Percentiles rank a stretch among this genome's conserved stretches.
Conservation (phyloP, 1,140 invertebrate species). For the Brachionus calyciflorus region DNA sequence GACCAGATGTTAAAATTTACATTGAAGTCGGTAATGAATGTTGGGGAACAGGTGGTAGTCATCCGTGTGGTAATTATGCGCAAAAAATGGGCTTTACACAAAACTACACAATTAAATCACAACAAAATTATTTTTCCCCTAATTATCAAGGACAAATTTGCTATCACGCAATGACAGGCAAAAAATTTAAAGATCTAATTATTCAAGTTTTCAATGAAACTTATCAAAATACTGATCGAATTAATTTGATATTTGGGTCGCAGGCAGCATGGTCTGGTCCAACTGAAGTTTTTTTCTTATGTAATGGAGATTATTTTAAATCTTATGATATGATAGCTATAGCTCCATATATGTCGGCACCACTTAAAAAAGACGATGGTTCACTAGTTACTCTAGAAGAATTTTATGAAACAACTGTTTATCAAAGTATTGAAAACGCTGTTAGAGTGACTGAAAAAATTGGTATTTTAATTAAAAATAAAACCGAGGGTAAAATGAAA, state of each 20-base stretch:
- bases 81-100: slow-evolving; percentile 20
- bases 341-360: slow-evolving; percentile 2
- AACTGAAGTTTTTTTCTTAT: not conserved
- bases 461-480: not conserved
- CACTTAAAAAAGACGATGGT: not conserved
- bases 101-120: slow-evolving; percentile 4
- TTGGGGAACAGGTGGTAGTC: slow-evolving; percentile 1
- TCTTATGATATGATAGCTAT: slow-evolving; percentile 1
- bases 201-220: slow-evolving; percentile 5
- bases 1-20: slow-evolving; percentile 51
- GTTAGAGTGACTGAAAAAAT: not conserved
- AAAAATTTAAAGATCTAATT: slow-evolving; percentile 5
- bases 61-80: slow-evolving; percentile 2
- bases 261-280: slow-evolving; percentile 23
- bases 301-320: slow-evolving; percentile 8
- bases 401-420: not conserved
- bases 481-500: not conserved
- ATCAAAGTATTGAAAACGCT: not conserved
- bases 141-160: not conserved
- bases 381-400: not conserved
- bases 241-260: slow-evolving; percentile 2
- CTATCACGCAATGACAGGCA: slow-evolving; percentile 12
- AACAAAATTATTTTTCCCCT: slow-evolving; percentile 9
- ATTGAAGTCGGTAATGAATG: slow-evolving; percentile 26
- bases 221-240: not conserved